phyloP scores from a whole-genome alignment of 1,140 invertebrate species.

The Tetragnatha versicolor region DNA sequence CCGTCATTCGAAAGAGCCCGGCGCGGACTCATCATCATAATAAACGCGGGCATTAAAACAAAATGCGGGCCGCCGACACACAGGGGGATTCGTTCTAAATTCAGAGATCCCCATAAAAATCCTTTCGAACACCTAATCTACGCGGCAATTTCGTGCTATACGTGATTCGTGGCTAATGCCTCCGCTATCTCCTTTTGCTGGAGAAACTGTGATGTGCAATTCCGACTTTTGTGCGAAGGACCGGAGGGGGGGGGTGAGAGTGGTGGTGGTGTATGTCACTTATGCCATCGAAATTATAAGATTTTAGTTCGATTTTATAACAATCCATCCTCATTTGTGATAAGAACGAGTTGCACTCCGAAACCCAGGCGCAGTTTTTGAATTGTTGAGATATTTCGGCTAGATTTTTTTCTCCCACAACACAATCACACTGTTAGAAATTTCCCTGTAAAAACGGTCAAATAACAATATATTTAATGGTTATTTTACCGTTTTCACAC shows the following conservation, averaged over 20 bases:
- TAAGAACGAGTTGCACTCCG: no score
- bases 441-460: no score
- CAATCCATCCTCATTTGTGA: background rate
- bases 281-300: background rate
- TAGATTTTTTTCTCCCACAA: no score
- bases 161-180: conserved; percentile 44
- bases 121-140: conserved; percentile 54
- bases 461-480: no score
- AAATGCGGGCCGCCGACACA: conserved; percentile 9
- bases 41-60: conserved; percentile 50
- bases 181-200: background rate
- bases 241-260: background rate
- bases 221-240: no score
- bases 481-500: no score
- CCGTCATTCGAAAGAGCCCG: background rate
- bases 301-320: background rate
- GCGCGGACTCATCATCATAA: conserved; percentile 43
- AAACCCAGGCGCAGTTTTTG: no score
- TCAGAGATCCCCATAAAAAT: conserved; percentile 48
- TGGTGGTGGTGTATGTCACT: background rate
- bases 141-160: conserved; percentile 21
- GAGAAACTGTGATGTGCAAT: background rate
- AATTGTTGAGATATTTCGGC: no score
- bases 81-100: conserved; percentile 52
- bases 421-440: no score